phyloP scores from a whole-genome alignment of 1,140 invertebrate species.

The Onthophagus taurus region DNA sequence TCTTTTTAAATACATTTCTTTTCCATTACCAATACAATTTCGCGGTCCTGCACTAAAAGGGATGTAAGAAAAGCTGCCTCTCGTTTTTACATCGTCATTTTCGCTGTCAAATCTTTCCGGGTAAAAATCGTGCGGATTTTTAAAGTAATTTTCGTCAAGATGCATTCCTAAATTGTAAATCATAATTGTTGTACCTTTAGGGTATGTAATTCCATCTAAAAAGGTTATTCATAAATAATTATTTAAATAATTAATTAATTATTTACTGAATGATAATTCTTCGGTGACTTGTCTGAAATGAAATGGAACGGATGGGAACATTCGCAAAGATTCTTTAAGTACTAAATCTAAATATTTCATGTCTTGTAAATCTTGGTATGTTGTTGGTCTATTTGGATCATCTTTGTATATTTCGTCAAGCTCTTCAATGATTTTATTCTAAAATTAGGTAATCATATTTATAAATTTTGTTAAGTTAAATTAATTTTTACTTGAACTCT shows the following conservation, averaged over 20 bases:
- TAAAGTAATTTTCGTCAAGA: constrained; percentile 51
- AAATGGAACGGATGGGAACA: constrained; percentile 66
- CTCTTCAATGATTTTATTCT: constrained; percentile 56
- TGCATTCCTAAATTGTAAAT: constrained; percentile 52
- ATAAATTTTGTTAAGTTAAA: no score
- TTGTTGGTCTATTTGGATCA: constrained; percentile 40
- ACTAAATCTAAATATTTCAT: constrained; percentile 67
- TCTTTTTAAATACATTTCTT: no score
- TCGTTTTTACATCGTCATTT: constrained; percentile 42
- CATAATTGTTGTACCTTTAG: constrained; percentile 41
- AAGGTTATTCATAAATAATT: no score
- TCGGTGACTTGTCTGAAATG: constrained; percentile 51
- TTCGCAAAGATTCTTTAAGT: constrained; percentile 56
- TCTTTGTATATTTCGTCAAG: constrained; percentile 49
- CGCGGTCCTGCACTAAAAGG: constrained; percentile 61
- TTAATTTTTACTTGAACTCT: constrained; percentile 41
- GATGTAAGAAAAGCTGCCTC: constrained; percentile 46
- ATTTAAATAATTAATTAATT: no score
- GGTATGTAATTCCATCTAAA: constrained; percentile 42
- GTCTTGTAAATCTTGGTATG: constrained; percentile 51
- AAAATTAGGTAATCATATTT: constrained; percentile 23
- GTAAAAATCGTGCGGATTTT: constrained; percentile 63
- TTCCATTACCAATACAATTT: constrained; percentile 62
- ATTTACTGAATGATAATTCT: constrained; percentile 38
- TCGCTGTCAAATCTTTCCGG: constrained; percentile 65